A percentile compares a stretch with the other conserved stretches of the same genome.
Evolutionary conservation across 2,797 vertebrate genomes (phyloP).

Genomic region (Coracias cyanogaster): DNA sequence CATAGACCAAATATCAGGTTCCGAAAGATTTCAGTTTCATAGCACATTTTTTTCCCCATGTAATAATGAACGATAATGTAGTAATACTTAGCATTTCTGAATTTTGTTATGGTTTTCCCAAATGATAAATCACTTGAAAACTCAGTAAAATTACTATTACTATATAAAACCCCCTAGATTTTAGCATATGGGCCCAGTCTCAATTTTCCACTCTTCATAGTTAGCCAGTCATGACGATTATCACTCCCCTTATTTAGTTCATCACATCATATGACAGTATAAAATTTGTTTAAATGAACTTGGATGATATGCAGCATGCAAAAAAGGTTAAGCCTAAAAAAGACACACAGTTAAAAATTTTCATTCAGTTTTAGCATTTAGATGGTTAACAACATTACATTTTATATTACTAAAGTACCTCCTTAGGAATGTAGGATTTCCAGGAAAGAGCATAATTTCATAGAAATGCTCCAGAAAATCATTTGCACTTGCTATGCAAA

Average conservation of each 20-base stretch:
- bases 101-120: neutral
- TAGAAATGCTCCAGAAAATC: constrained; percentile 43
- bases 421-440: neutral
- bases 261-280: neutral
- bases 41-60: neutral
- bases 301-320: neutral
- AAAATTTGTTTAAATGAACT: neutral
- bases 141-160: neutral
- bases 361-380: neutral
- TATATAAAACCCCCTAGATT: neutral
- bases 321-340: neutral
- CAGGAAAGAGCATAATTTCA: constrained; percentile 3
- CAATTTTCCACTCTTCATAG: neutral
- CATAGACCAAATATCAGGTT: neutral
- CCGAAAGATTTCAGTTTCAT: neutral
- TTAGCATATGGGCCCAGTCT: neutral
- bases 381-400: neutral
- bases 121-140: neutral
- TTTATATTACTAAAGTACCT: neutral
- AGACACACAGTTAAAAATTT: neutral
- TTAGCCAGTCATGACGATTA: neutral
- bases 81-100: neutral
- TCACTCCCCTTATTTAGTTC: neutral
- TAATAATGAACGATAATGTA: neutral
- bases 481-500: constrained; percentile 36